These are phyloP conservation scores for Capreolus pygargus DNA, from an alignment of 2,113 vertebrate genomes.

Conservation along the genomic window DNA sequence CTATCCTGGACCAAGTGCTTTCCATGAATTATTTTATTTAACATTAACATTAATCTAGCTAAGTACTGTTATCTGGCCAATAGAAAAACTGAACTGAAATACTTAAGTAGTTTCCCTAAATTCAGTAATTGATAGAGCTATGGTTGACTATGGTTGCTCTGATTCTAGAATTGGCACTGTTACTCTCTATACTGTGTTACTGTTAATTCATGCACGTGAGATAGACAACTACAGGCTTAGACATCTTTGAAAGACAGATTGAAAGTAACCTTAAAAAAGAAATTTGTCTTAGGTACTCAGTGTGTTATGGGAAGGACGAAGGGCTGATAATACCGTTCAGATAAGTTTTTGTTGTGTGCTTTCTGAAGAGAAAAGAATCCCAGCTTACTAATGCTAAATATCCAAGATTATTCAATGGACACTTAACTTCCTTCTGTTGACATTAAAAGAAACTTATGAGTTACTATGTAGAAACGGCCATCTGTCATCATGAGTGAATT, in stretches of 20 bases:
- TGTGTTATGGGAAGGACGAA: slow-evolving; percentile 52
- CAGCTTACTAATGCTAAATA: neutral
- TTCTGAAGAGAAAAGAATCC: slow-evolving; percentile 31
- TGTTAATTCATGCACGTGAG: neutral
- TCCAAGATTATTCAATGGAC: neutral
- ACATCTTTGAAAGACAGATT: slow-evolving; percentile 60
- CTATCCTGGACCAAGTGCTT: neutral
- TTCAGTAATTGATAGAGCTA: neutral
- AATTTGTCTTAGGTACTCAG: neutral
- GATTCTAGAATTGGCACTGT: neutral
- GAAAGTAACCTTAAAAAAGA: slow-evolving; percentile 43
- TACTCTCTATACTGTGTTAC: neutral
- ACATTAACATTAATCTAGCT: neutral
- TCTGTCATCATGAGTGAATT: slow-evolving; percentile 37
- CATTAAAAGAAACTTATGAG: slow-evolving; percentile 22
- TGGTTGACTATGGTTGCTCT: neutral
- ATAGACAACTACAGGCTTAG: slow-evolving; percentile 30
- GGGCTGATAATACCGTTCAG: slow-evolving; percentile 31
- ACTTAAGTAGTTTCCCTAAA: neutral
- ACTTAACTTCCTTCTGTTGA: slow-evolving; percentile 6
- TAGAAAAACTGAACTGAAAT: neutral
- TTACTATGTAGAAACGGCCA: slow-evolving; percentile 45
- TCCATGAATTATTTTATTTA: neutral
- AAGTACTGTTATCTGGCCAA: neutral
- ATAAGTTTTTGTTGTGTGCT: neutral